phyloP scores from a whole-genome alignment of 2,797 vertebrate species.

The Pangasius larnaudii region DNA sequence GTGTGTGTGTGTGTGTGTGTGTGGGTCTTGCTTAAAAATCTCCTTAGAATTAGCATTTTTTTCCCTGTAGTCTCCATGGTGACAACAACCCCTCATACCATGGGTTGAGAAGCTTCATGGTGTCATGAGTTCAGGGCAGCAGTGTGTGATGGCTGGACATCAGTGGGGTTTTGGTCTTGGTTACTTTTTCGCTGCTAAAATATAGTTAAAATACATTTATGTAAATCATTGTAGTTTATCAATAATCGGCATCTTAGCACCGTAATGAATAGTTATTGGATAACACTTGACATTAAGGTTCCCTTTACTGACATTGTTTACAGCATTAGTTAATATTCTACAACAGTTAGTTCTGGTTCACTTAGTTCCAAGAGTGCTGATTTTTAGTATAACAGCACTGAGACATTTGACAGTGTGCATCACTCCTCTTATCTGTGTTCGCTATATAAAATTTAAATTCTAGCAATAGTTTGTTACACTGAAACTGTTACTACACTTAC shows the following conservation, averaged over 20 bases:
- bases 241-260: neutral
- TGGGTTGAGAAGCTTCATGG: constrained; percentile 21
- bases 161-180: neutral
- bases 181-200: neutral
- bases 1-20: constrained; percentile 7
- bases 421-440: neutral
- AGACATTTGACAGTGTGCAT: neutral
- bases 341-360: neutral
- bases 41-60: constrained; percentile 10
- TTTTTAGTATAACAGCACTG: neutral
- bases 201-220: neutral
- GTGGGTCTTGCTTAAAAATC: constrained; percentile 25
- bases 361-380: neutral
- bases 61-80: constrained; percentile 38
- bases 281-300: neutral
- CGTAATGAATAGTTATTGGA: neutral
- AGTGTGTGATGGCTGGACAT: neutral
- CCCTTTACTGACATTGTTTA: neutral
- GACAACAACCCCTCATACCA: constrained; percentile 24
- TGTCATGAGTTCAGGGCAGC: constrained; percentile 2
- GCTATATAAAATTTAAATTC: neutral
- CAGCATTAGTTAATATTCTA: neutral
- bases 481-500: neutral
- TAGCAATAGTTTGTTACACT: neutral
- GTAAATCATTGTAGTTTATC: neutral